Percentiles rank a stretch among this genome's conserved stretches.
These are phyloP conservation scores for Cosmopolites sordidus DNA, from an alignment of 2,888 invertebrate species.

Conservation along the genomic window DNA sequence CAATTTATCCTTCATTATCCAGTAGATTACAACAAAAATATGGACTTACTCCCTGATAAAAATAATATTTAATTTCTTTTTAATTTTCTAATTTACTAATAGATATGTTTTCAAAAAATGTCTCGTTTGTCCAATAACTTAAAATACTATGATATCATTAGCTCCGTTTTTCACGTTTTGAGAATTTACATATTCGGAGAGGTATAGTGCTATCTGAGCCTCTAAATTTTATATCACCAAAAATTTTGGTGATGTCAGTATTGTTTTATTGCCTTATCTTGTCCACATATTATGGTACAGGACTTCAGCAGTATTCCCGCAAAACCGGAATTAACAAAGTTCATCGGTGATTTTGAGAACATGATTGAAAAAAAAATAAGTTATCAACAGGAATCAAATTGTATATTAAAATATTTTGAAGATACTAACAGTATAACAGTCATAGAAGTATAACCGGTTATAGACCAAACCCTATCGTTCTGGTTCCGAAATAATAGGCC, in stretches of 20 bases:
- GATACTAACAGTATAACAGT: constrained; percentile 14
- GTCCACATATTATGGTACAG: constrained; percentile 30
- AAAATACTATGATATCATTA: not conserved
- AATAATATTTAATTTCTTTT: not conserved
- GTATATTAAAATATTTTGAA: constrained; percentile 5
- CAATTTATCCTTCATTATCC: not conserved
- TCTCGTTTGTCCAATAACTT: not conserved
- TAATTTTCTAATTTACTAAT: not conserved
- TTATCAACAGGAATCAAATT: constrained; percentile 11
- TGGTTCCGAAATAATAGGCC: constrained; percentile 7
- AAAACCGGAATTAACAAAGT: constrained; percentile 24
- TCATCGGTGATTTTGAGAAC: constrained; percentile 30
- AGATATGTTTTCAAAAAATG: not conserved
- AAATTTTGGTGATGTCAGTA: constrained; percentile 22
- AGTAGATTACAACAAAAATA: constrained; percentile 3
- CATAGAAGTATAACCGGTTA: constrained; percentile 16
- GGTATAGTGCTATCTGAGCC: no score
- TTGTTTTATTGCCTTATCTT: constrained; percentile 21
- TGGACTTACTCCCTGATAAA: constrained; percentile 1
- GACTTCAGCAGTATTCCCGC: constrained; percentile 30
- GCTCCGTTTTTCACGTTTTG: not conserved
- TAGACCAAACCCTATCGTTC: no score
- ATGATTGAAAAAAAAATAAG: constrained; percentile 28
- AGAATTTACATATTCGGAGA: constrained; percentile 5
- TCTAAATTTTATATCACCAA: no score